Percentiles rank a stretch among this genome's conserved stretches.
phyloP scores from a whole-genome alignment of 1,140 invertebrate species.

The Euglossa dilemma region DNA sequence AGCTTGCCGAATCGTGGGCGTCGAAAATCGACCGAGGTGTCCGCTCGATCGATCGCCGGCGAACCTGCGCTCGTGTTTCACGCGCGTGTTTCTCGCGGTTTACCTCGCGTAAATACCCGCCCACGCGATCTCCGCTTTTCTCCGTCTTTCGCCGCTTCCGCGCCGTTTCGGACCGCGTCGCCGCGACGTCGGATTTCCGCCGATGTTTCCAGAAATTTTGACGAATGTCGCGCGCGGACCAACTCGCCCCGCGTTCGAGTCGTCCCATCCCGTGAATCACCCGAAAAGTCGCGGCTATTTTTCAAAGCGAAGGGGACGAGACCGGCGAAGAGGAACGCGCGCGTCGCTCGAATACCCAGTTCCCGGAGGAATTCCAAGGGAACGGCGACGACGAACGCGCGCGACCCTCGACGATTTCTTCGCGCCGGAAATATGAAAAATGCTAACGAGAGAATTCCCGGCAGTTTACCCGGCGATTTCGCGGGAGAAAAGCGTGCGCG shows the following conservation, averaged over 20 bases:
- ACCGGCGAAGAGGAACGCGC: neutral
- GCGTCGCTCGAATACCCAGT: constrained; percentile 7
- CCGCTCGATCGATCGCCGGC: neutral
- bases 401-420: constrained; percentile 15
- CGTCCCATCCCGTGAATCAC: neutral
- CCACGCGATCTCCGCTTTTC: neutral
- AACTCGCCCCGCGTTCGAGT: neutral
- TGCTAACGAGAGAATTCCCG: neutral
- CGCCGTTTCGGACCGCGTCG: too few species aligned
- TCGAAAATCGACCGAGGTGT: constrained; percentile 3
- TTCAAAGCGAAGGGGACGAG: neutral
- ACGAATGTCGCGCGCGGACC: neutral
- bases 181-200: too few species aligned
- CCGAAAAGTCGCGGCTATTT: constrained; percentile 12
- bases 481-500: neutral
- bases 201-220: neutral
- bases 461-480: neutral
- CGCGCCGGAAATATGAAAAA: neutral
- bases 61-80: neutral
- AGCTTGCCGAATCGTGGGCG: constrained; percentile 3
- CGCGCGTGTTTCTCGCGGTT: neutral
- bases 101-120: neutral
- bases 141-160: neutral
- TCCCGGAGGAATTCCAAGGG: constrained; percentile 11
- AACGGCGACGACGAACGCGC: constrained; percentile 6